A percentile compares a stretch with the other conserved stretches of the same genome.
Evolutionary conservation across 2,888 invertebrate genomes (phyloP).

Genomic region (Ennomos fuscantarius): DNA sequence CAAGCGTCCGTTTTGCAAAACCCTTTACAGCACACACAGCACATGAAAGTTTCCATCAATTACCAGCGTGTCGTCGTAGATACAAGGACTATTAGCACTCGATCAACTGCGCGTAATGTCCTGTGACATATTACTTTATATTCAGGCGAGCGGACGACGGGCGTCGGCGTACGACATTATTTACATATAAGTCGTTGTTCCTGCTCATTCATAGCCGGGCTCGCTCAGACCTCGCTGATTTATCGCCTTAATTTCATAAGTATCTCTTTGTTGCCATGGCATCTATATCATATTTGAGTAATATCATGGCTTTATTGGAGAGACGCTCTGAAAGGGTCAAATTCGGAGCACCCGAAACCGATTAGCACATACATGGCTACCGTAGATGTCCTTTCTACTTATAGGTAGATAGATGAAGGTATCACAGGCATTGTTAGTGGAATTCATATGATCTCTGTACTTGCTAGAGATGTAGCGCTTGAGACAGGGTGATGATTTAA

Average conservation of each 20-base stretch:
- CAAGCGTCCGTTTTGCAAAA: constrained; percentile 66
- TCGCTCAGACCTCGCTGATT: constrained; percentile 71
- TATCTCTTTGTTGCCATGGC: constrained; percentile 80
- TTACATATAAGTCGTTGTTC: constrained; percentile 82
- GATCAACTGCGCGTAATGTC: constrained; percentile 62
- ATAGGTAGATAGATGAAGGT: constrained; percentile 2
- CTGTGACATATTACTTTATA: constrained; percentile 75
- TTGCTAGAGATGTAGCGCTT: neutral
- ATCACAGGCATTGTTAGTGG: constrained; percentile 19
- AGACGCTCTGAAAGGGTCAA: constrained; percentile 58
- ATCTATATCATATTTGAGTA: constrained; percentile 74
- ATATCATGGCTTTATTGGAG: constrained; percentile 70
- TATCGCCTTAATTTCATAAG: constrained; percentile 84
- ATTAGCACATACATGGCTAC: constrained; percentile 44
- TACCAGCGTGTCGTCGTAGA: constrained; percentile 32
- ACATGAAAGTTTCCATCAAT: constrained; percentile 29
- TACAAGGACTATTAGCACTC: constrained; percentile 56
- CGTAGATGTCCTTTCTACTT: constrained; percentile 11
- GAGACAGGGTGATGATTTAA: constrained; percentile 6
- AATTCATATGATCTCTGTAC: constrained; percentile 26
- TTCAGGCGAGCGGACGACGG: constrained; percentile 62
- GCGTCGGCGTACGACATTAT: constrained; percentile 72
- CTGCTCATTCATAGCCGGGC: constrained; percentile 75
- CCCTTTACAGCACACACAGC: constrained; percentile 31
- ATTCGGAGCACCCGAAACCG: constrained; percentile 51